Conservation (phyloP, 2,113 vertebrate species). For the Cheirogaleus medius region DNA sequence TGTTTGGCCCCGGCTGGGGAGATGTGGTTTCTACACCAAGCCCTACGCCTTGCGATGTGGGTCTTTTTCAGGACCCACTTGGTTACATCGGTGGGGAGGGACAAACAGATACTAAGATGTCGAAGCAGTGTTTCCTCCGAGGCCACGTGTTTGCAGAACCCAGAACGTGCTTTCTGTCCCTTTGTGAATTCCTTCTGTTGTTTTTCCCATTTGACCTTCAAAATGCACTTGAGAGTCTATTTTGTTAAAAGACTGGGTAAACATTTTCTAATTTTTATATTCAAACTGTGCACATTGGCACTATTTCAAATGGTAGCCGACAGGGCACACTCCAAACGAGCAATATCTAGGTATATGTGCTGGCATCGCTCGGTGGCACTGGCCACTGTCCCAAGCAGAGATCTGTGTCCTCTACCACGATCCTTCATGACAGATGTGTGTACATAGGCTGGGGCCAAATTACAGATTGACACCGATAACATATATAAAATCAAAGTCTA, state of each 20-base stretch:
- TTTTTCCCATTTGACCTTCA: neutral
- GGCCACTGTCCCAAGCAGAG: neutral
- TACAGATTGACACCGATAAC: neutral
- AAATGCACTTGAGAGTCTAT: neutral
- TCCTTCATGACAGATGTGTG: rapidly evolving
- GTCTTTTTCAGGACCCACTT: neutral
- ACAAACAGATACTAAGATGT: neutral
- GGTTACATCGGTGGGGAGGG: neutral
- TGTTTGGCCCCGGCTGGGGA: neutral
- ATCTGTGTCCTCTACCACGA: neutral
- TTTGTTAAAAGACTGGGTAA: neutral
- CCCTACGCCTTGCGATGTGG: neutral
- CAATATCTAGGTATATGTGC: rapidly evolving
- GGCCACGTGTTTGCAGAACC: neutral
- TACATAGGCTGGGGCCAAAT: neutral
- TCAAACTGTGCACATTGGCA: neutral
- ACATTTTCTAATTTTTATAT: neutral
- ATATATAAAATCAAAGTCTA: neutral
- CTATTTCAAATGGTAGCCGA: neutral
- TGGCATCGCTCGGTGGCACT: rapidly evolving
- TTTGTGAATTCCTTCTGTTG: neutral
- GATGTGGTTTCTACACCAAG: neutral
- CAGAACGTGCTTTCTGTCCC: neutral
- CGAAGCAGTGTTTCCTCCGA: neutral
- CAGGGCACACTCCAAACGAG: neutral